Base-by-base conservation (phyloP, 2,888 invertebrate genomes). In the Cetonia aurata region DNA sequence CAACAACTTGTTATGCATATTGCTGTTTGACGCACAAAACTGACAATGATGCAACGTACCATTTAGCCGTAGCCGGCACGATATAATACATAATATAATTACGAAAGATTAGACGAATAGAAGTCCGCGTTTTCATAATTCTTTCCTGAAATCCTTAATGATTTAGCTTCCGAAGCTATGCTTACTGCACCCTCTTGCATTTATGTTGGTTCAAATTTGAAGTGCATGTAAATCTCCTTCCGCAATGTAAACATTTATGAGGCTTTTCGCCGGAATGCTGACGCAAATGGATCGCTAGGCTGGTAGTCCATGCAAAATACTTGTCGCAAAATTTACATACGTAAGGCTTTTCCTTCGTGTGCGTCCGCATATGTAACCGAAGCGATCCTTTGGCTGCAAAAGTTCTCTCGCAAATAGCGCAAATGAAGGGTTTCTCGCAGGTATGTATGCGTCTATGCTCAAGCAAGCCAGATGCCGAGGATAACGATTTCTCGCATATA, bases 291-390 rank as follows among this genome's bases (percentile, higher is more conserved):
- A 85, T 82, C 4, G 85, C 85, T 50, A 88, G 74, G 0, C 86
- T 86, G 71, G 85, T 86, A 72, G 85, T 85, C 72, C 88, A 85
- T 50, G 87, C 83, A 75, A 88, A 88, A 0, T 85, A 78, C 75
- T 88, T 89, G 50, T 86, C 85, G 69, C 89, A 89, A 67, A 85
- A 82, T 9, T 86, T 84, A 71, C 89, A 89, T 13, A 86, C 83
- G 48, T 85, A 87, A 0, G 88, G 88, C 44, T 87, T 72, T 42
- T 73, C 71, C 13, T 67, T 67, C 2, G 62, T 71, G 48, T 71
- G 72, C n/a, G 17, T 52, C 15, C 31, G 41, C 25, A 79, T 78
- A 67, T 81, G 81, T 65, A 78, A 79, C 12, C 78, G 79, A 25
- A 87, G 84, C 19, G 85, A 84, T 68, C 86, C 85, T 57, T 84